Evolutionary conservation across 2,797 vertebrate genomes (phyloP).

Genomic region (Catharus ustulatus): DNA sequence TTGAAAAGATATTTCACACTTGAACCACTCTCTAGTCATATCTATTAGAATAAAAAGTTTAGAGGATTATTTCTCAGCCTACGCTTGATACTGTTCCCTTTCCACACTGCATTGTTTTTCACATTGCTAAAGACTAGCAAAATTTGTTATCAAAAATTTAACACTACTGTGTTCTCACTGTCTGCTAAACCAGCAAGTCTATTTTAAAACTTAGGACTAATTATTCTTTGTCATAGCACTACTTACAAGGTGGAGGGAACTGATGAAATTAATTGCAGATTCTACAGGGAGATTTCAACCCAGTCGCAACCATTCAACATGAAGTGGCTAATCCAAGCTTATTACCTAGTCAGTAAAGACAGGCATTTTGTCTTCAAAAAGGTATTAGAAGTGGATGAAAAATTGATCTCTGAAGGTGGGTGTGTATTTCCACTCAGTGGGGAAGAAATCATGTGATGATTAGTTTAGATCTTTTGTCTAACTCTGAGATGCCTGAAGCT

Average conservation of each 20-base stretch:
- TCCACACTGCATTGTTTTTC: neutral
- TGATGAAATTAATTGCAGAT: neutral
- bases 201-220: neutral
- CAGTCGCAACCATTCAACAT: neutral
- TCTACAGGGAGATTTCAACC: neutral
- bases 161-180: neutral
- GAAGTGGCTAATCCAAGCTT: neutral
- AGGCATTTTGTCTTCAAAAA: neutral
- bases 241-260: neutral
- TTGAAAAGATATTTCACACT: neutral
- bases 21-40: neutral
- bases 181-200: neutral
- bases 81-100: neutral
- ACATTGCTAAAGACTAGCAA: neutral
- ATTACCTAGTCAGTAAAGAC: neutral
- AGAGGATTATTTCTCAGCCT: neutral
- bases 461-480: neutral
- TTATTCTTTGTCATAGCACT: neutral
- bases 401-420: neutral
- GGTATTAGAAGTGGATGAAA: neutral
- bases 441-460: neutral
- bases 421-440: neutral
- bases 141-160: neutral
- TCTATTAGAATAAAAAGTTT: neutral
- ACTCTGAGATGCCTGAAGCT: neutral